Percentiles rank a stretch among this genome's conserved stretches.
These are phyloP conservation scores for Lasioglossum figueresi DNA, from an alignment of 2,888 invertebrate genomes.

Conservation along the genomic window DNA sequence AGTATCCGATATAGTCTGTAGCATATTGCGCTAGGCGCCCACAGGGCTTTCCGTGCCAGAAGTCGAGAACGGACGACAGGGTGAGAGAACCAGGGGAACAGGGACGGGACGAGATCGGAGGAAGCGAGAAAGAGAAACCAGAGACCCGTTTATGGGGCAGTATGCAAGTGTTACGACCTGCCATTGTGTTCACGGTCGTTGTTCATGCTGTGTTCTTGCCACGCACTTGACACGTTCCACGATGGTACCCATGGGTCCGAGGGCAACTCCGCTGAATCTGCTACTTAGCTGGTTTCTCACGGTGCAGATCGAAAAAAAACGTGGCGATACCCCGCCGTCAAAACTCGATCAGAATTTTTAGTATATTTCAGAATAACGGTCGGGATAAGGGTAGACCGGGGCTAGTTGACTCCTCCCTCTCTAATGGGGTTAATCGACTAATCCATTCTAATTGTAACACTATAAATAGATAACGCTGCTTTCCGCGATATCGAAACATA, in stretches of 20 bases:
- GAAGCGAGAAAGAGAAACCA: slow-evolving; percentile 34
- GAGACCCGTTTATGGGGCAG: slow-evolving; percentile 57
- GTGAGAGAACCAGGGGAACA: not conserved
- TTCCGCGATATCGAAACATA: too few species aligned
- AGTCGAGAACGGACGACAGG: slow-evolving; percentile 69
- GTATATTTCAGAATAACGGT: not conserved
- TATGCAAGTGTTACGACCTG: slow-evolving; percentile 75
- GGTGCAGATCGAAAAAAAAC: slow-evolving; percentile 39
- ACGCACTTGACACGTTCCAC: slow-evolving; percentile 73
- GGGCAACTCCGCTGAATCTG: slow-evolving; percentile 40
- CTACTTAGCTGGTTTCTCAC: slow-evolving; percentile 58
- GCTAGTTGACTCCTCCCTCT: too few species aligned
- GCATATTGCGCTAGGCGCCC: slow-evolving; percentile 80
- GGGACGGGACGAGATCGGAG: slow-evolving; percentile 19
- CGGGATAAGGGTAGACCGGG: too few species aligned
- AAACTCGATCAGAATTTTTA: not conserved
- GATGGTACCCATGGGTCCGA: slow-evolving; percentile 77
- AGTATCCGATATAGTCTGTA: slow-evolving; percentile 79
- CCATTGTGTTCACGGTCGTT: slow-evolving; percentile 76
- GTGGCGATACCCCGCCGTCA: not conserved
- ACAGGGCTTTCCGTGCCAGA: slow-evolving; percentile 78
- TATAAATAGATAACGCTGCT: too few species aligned
- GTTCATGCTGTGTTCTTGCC: slow-evolving; percentile 64
- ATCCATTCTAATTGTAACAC: too few species aligned
- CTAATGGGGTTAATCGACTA: too few species aligned